A percentile compares a stretch with the other conserved stretches of the same genome.
Evolutionary conservation across 2,888 invertebrate genomes (phyloP).

Genomic region (Callosobruchus maculatus): DNA sequence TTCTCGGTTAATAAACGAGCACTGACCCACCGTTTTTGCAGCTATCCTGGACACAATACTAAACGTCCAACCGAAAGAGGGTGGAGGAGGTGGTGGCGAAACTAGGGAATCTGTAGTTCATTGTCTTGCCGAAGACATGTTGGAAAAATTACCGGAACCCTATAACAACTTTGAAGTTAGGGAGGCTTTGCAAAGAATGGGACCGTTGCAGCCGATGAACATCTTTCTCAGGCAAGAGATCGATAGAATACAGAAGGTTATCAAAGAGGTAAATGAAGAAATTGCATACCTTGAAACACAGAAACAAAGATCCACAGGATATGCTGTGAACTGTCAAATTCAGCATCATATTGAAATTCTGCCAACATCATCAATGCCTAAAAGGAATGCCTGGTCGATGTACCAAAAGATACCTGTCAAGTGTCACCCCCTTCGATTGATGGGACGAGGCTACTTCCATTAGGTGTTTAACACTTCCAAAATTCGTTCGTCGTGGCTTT

Average conservation of each 20-base stretch:
- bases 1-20: no score
- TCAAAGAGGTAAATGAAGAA: conserved; percentile 63
- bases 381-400: no score
- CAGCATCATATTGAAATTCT: no score
- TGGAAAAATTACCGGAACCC: conserved; percentile 76
- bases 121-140: conserved; percentile 89
- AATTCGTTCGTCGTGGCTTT: no score
- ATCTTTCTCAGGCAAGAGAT: conserved; percentile 84
- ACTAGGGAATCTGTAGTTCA: conserved; percentile 91
- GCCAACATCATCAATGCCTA: no score
- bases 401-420: no score
- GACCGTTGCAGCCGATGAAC: conserved; percentile 90
- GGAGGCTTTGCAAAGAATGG: conserved; percentile 87
- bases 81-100: conserved; percentile 86
- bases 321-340: no score
- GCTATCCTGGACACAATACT: conserved; percentile 89
- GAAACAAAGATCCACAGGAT: no score
- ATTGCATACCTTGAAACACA: no score
- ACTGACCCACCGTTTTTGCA: conserved; percentile 21
- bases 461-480: no score
- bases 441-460: no score
- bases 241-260: conserved; percentile 83
- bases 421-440: no score
- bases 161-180: conserved; percentile 88
- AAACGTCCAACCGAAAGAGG: conserved; percentile 96